Conservation (phyloP, 2,888 invertebrate genomes). For the Aromia moschata region DNA sequence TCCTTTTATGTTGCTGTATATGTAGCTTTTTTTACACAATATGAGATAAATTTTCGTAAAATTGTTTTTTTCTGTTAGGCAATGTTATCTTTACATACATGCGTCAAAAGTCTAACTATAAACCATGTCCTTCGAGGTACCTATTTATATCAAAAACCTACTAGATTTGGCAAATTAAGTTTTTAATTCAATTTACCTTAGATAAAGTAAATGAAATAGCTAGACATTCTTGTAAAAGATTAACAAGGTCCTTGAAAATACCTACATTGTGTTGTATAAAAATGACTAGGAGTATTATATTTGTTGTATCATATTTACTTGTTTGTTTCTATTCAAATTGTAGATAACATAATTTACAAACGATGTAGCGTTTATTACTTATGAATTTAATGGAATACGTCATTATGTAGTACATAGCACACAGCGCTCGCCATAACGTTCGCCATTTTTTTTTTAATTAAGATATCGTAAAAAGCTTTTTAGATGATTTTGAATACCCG, state of each 20-base stretch:
- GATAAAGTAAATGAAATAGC: conserved; percentile 19
- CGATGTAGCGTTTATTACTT: conserved; percentile 25
- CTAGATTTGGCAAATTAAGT: conserved; percentile 3
- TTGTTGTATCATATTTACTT: conserved; percentile 31
- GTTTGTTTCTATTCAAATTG: conserved; percentile 28
- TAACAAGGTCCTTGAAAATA: conserved; percentile 26
- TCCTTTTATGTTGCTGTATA: too few species aligned
- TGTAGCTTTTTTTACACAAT: too few species aligned
- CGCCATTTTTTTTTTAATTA: too few species aligned
- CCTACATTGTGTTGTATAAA: conserved; percentile 25
- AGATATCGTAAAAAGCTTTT: too few species aligned
- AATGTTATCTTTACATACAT: too few species aligned
- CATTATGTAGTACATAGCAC: conserved; percentile 14
- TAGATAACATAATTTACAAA: conserved; percentile 24
- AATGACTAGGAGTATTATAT: conserved; percentile 16
- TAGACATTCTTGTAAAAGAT: conserved; percentile 21
- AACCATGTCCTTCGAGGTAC: not conserved
- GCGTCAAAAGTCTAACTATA: not conserved
- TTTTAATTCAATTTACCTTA: conserved; percentile 22
- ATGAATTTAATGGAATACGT: conserved; percentile 22
- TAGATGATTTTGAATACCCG: too few species aligned
- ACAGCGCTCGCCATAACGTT: too few species aligned
- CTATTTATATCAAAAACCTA: conserved; percentile 4
- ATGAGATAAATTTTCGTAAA: too few species aligned
- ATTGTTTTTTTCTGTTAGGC: too few species aligned